These are phyloP conservation scores for Stenchaetothrips biformis DNA, from an alignment of 2,888 invertebrate species.

Conservation along the genomic window DNA sequence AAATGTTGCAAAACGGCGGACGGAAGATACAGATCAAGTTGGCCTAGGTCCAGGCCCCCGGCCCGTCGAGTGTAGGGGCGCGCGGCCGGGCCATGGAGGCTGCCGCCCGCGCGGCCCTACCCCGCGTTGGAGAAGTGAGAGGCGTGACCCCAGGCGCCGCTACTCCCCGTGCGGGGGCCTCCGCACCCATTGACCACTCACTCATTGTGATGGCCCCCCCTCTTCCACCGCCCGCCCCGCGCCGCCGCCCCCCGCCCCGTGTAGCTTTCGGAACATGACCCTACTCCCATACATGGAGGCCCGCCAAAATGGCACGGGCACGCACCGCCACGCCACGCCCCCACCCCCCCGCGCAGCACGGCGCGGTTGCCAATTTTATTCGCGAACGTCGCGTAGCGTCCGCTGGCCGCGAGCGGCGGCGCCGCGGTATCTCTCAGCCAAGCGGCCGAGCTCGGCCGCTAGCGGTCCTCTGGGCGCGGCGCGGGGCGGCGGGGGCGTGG, in stretches of 20 bases:
- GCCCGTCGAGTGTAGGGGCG: not conserved
- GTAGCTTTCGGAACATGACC: slow-evolving; percentile 15
- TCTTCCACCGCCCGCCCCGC: not conserved
- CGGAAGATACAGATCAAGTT: no score
- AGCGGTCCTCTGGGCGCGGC: no score
- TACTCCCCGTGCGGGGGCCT: not conserved
- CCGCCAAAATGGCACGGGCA: slow-evolving; percentile 13
- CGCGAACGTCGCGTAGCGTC: not conserved
- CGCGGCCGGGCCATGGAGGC: not conserved
- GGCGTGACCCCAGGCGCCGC: not conserved
- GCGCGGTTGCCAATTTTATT: slow-evolving; percentile 12
- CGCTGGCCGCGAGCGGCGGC: not conserved
- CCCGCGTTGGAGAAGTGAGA: not conserved
- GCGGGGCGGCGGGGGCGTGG: not conserved
- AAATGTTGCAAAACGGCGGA: no score
- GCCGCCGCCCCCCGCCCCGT: not conserved
- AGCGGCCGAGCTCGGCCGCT: not conserved
- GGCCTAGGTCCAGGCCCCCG: not conserved
- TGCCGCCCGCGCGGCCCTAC: not conserved
- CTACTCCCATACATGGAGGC: slow-evolving; percentile 18
- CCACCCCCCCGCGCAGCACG: not conserved
- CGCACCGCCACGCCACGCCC: not conserved
- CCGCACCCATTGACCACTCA: not conserved
- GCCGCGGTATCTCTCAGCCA: slow-evolving; percentile 4
- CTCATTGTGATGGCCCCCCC: not conserved